These are phyloP conservation scores for Scatophagus argus DNA, from an alignment of 2,113 vertebrate species.

Conservation along the genomic window DNA sequence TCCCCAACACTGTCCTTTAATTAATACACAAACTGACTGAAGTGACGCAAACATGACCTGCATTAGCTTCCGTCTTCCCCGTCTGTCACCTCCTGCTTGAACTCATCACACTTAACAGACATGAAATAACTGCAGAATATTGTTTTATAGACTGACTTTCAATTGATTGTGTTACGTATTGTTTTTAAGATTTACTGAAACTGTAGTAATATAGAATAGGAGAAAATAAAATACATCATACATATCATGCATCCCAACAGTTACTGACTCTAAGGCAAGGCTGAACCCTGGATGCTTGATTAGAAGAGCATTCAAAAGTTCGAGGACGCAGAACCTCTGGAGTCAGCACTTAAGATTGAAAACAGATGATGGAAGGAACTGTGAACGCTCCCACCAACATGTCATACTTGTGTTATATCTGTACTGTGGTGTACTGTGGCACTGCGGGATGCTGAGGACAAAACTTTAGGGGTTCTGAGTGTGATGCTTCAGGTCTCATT, in stretches of 20 bases:
- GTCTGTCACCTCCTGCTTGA: not conserved
- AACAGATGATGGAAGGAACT: slow-evolving; percentile 18
- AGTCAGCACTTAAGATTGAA: slow-evolving; percentile 45
- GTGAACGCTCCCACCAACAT: not conserved
- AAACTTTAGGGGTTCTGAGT: no score
- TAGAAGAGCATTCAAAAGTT: slow-evolving; percentile 17
- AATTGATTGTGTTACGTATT: slow-evolving; percentile 36
- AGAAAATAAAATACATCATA: slow-evolving; percentile 45
- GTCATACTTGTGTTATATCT: slow-evolving; percentile 2
- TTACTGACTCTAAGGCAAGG: slow-evolving; percentile 53
- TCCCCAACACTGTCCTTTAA: slow-evolving; percentile 47
- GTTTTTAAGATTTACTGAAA: slow-evolving; percentile 39
- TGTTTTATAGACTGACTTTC: slow-evolving; percentile 31
- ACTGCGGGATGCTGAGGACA: not conserved
- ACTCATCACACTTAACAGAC: slow-evolving; percentile 1
- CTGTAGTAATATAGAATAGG: slow-evolving; percentile 29
- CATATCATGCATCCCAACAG: slow-evolving; percentile 35
- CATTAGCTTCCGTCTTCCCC: not conserved
- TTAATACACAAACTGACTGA: slow-evolving; percentile 34
- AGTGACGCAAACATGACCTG: slow-evolving; percentile 32
- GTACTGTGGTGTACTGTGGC: slow-evolving; percentile 19
- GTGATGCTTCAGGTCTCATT: not conserved
- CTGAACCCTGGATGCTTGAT: slow-evolving; percentile 32
- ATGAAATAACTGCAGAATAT: slow-evolving; percentile 23
- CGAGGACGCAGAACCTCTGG: not conserved